These are phyloP conservation scores for Gymnodraco acuticeps DNA, from an alignment of 2,797 vertebrate species.

Conservation along the genomic window DNA sequence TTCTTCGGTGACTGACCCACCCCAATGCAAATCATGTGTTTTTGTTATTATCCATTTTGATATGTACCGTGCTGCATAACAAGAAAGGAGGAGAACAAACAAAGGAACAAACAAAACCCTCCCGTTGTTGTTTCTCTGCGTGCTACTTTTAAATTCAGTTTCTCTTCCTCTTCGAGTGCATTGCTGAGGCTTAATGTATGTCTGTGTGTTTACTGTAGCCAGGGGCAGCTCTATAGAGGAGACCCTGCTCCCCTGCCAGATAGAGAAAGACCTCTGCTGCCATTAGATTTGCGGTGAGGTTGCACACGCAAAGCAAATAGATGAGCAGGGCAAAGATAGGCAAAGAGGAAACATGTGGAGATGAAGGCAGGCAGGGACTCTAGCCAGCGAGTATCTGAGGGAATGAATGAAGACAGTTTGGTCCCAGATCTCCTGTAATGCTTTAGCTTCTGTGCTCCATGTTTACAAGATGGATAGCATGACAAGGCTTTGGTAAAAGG, in stretches of 20 bases:
- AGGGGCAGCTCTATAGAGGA: constrained; percentile 59
- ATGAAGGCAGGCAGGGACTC: constrained; percentile 33
- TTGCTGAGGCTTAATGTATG: constrained; percentile 49
- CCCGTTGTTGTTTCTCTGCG: constrained; percentile 28
- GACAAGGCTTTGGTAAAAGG: constrained; percentile 43
- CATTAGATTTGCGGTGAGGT: constrained; percentile 54
- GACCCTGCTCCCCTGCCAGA: constrained; percentile 57
- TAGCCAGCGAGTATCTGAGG: constrained; percentile 23
- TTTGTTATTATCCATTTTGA: constrained; percentile 48
- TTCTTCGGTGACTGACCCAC: constrained; percentile 41
- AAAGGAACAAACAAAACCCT: constrained; percentile 30
- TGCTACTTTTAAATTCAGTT: constrained; percentile 51
- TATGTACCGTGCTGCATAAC: constrained; percentile 49
- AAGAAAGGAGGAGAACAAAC: constrained; percentile 31
- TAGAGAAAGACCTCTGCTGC: constrained; percentile 60
- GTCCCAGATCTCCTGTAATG: constrained; percentile 45
- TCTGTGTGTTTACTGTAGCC: constrained; percentile 50
- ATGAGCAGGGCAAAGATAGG: constrained; percentile 17
- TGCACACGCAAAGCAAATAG: constrained; percentile 32
- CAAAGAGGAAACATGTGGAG: constrained; percentile 31
- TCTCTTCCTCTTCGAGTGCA: constrained; percentile 35
- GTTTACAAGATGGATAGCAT: constrained; percentile 53
- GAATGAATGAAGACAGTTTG: constrained; percentile 49
- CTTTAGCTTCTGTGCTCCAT: constrained; percentile 14
- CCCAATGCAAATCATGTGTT: constrained; percentile 59